Percentiles rank a stretch among this genome's conserved stretches.
phyloP scores from a whole-genome alignment of 2,888 invertebrate genomes.

The Orchesellides sinensis region DNA sequence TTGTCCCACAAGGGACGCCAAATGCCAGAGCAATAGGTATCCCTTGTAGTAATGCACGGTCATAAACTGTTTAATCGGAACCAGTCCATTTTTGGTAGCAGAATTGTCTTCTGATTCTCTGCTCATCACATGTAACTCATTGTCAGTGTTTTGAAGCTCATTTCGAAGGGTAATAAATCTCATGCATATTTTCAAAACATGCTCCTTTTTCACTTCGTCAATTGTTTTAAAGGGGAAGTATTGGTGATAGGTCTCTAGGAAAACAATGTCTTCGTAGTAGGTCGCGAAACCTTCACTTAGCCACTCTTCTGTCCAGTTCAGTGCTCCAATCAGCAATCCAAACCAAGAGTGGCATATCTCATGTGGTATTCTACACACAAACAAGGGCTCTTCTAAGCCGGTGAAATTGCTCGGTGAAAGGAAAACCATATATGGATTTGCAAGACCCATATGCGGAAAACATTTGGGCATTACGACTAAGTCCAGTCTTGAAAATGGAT shows the following conservation, averaged over 20 bases:
- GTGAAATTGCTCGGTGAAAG: conserved; percentile 77
- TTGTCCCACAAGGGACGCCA: conserved; percentile 76
- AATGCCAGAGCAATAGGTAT: conserved; percentile 77
- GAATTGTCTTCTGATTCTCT: conserved; percentile 72
- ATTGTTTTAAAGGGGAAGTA: conserved; percentile 60
- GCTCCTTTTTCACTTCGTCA: conserved; percentile 16
- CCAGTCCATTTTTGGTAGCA: conserved; percentile 77
- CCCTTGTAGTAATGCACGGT: conserved; percentile 78
- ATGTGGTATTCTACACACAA: conserved; percentile 76
- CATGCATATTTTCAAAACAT: conserved; percentile 66
- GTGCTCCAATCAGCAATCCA: conserved; percentile 77
- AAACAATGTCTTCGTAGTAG: conserved; percentile 77
- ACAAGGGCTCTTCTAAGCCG: conserved; percentile 67
- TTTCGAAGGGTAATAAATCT: conserved; percentile 72
- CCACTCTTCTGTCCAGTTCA: conserved; percentile 79
- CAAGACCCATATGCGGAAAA: conserved; percentile 75
- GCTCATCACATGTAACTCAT: conserved; percentile 77
- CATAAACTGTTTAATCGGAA: conserved; percentile 77
- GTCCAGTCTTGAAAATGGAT: conserved; percentile 77
- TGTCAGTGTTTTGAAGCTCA: conserved; percentile 76
- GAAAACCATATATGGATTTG: conserved; percentile 77
- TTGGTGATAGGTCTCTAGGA: conserved; percentile 73
- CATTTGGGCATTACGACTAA: conserved; percentile 76
- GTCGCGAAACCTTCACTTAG: conserved; percentile 78
- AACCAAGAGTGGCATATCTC: conserved; percentile 78